A percentile compares a stretch with the other conserved stretches of the same genome.
Conservation (phyloP, 2,113 vertebrate genomes). For the Eudyptes chrysolophus region DNA sequence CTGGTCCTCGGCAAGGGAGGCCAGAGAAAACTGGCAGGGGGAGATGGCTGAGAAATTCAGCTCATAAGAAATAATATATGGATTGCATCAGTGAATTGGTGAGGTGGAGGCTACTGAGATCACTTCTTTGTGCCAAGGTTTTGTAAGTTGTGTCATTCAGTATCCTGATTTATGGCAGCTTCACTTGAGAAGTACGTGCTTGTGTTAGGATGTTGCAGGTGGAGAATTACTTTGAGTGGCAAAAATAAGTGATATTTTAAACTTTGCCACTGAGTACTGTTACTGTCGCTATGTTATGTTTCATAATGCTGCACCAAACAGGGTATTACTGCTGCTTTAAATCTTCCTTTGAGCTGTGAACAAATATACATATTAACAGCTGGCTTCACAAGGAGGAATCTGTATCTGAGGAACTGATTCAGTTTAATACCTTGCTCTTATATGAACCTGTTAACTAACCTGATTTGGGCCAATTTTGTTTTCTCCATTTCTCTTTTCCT, state of each 20-base stretch:
- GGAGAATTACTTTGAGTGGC: conserved; percentile 41
- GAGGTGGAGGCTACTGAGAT: background rate
- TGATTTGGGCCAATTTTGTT: background rate
- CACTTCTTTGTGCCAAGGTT: conserved; percentile 28
- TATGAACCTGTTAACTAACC: background rate
- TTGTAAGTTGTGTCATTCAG: background rate
- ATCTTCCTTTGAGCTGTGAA: background rate
- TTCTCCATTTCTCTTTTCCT: background rate
- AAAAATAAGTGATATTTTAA: conserved; percentile 48
- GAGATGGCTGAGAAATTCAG: background rate
- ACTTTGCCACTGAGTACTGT: conserved; percentile 38
- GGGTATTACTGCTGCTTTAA: background rate
- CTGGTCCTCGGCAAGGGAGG: background rate
- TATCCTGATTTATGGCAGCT: conserved; percentile 46
- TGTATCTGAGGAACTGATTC: background rate
- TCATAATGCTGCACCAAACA: background rate
- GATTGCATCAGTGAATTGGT: background rate
- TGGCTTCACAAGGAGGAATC: background rate
- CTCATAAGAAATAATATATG: background rate
- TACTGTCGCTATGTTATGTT: conserved; percentile 38
- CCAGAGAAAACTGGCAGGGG: background rate
- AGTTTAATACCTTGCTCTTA: background rate
- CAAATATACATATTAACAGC: background rate
- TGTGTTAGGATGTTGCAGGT: conserved; percentile 30
- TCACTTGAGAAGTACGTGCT: conserved; percentile 28